Base-by-base conservation (phyloP, 2,888 invertebrate genomes). In the Meliscaeva auricollis region DNA sequence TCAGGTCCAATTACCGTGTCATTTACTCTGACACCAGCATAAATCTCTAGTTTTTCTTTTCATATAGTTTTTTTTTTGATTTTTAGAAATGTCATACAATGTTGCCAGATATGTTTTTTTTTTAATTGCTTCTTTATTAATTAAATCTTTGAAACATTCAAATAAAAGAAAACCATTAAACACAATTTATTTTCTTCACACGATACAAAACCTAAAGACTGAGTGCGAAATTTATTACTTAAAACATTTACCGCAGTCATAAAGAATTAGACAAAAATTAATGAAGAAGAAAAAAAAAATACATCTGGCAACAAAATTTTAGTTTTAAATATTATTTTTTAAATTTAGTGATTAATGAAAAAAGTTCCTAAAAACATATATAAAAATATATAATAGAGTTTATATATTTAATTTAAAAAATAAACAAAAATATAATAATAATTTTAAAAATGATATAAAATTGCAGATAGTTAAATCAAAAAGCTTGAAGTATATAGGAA, bases 21-120 rank as follows among this genome's bases (percentile, higher is more conserved):
- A 92, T 97, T 98, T 92, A 97, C 96, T 92, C 95, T 98, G 89
- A 98, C 97, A 92, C 98, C 98, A 90, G 97, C 98, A 94, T 97
- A 96, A 93, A 64, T 60, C 2, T 41, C 38, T 11, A 3, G 8
- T 50, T 74, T 68, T 41, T 38, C 35, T 38, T 32, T 32, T 32
- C 7, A 32, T n/a, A 26, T 26, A 26, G 4, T 69, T 60, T 68
- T 69, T 60, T 68, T 73, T 81, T 38, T 73, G 50, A 66, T 77
- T 62, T 68, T 8, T 56, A 54, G 44, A 73, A 73, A 54, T 69
- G 44, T 56, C 60, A 11, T 54, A 44, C 6, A 38, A 58, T 15
- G 79, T 84, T 84, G 84, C 75, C 79, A 79, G 75, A 38, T 15
- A 58, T 9, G 26, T 35, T 13, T 35, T 62, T 68, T 9, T 44